Evolutionary conservation across 2,888 invertebrate species (phyloP).

Genomic region (Clepsis dumicolana): DNA sequence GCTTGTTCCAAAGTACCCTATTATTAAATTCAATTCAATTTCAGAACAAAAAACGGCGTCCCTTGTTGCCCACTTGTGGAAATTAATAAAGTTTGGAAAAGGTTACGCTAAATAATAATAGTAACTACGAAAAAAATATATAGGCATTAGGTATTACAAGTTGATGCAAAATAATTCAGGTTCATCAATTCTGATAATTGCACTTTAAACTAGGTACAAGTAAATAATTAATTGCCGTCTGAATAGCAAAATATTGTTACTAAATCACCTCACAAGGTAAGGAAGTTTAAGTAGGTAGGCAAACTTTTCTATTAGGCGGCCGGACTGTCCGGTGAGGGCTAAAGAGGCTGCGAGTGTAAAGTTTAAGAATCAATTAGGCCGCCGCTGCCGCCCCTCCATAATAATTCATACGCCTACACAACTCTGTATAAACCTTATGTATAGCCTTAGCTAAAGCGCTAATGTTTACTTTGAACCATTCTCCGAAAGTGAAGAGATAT

Average conservation of each 20-base stretch:
- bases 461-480: neutral
- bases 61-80: neutral
- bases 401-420: conserved; percentile 66
- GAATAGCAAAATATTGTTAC: conserved; percentile 6
- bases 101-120: neutral
- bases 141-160: too few relatives aligned
- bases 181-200: neutral
- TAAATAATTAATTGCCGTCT: conserved; percentile 22
- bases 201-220: neutral
- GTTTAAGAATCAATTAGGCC: conserved; percentile 70
- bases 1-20: neutral
- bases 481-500: neutral
- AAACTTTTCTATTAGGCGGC: conserved; percentile 39
- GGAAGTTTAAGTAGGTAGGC: conserved; percentile 27
- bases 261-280: conserved; percentile 30
- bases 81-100: neutral
- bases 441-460: conserved; percentile 27
- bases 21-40: neutral
- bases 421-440: conserved; percentile 55
- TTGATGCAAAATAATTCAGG: too few relatives aligned
- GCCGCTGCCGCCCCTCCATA: conserved; percentile 52
- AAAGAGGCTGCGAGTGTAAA: conserved; percentile 45
- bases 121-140: too few relatives aligned
- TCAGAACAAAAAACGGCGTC: neutral
- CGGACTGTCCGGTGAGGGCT: conserved; percentile 28